Conservation (phyloP, 92 coral and sea anemone species). For the Porites rus region DNA sequence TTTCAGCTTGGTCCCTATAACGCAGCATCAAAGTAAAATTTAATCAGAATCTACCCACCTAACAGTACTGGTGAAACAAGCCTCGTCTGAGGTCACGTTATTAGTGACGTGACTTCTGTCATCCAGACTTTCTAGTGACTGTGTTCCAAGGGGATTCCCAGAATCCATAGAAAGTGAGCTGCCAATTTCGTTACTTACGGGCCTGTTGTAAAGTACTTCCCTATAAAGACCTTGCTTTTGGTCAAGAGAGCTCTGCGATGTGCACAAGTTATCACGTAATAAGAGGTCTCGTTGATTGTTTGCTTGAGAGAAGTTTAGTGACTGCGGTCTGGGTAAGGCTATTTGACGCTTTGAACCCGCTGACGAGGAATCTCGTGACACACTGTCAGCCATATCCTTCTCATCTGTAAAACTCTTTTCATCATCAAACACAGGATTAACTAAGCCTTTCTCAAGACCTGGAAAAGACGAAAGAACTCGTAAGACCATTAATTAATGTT, state of each 20-base stretch:
- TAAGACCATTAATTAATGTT: too few species aligned
- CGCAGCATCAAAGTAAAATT: neutral
- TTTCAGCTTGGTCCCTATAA: neutral
- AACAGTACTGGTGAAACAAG: neutral
- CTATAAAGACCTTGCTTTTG: slow-evolving; percentile 15
- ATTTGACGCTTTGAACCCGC: neutral
- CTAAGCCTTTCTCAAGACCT: slow-evolving; percentile 64
- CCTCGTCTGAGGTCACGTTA: neutral
- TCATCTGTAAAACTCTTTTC: slow-evolving; percentile 13
- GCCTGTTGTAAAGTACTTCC: slow-evolving; percentile 5
- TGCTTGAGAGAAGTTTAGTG: slow-evolving; percentile 27
- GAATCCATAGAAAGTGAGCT: slow-evolving; percentile 82
- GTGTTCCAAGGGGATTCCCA: slow-evolving; percentile 76
- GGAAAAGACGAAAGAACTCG: neutral
- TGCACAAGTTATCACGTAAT: slow-evolving; percentile 16
- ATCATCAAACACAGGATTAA: slow-evolving; percentile 78
- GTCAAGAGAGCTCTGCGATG: slow-evolving; percentile 30
- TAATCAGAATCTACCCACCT: neutral
- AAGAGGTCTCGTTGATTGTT: slow-evolving; percentile 5
- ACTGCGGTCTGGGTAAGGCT: slow-evolving; percentile 28
- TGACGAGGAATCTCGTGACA: slow-evolving; percentile 6
- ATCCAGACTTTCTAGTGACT: slow-evolving; percentile 68
- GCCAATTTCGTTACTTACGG: slow-evolving; percentile 40
- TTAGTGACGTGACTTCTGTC: slow-evolving; percentile 46
- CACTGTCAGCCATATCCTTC: slow-evolving; percentile 33